Percentiles rank a stretch among this genome's conserved stretches.
Conservation (phyloP, 2,888 invertebrate genomes). For the Dexiosoma caninum region DNA sequence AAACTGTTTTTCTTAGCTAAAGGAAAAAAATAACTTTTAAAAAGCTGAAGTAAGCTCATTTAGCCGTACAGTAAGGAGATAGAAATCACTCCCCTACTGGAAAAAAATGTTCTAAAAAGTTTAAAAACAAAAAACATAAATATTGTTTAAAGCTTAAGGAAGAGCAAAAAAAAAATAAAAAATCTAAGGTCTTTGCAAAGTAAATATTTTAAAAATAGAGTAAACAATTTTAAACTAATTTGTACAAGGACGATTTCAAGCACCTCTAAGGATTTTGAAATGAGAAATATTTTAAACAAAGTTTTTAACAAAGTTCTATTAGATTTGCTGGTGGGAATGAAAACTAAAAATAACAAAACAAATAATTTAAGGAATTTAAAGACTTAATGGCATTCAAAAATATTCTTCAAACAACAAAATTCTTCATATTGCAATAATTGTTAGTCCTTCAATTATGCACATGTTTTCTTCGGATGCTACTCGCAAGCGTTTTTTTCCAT, state of each 20-base stretch:
- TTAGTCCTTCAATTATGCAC: conserved; percentile 24
- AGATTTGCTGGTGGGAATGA: background rate
- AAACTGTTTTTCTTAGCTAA: too few relatives aligned
- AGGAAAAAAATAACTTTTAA: too few relatives aligned
- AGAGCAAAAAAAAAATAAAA: too few relatives aligned
- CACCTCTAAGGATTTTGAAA: background rate
- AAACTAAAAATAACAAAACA: background rate
- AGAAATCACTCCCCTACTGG: too few relatives aligned
- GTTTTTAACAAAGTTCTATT: background rate
- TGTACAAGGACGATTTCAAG: background rate
- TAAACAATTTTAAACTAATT: background rate
- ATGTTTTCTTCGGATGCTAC: background rate
- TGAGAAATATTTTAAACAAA: background rate
- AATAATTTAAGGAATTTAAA: background rate
- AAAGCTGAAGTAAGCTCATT: too few relatives aligned
- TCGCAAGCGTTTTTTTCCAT: background rate
- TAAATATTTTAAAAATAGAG: background rate
- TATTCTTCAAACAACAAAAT: background rate
- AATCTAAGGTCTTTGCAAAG: background rate
- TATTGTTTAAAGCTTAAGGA: background rate
- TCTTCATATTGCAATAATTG: background rate
- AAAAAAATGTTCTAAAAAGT: too few relatives aligned
- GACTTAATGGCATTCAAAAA: background rate
- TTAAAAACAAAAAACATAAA: background rate
- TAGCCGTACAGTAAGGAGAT: too few relatives aligned